Evolutionary conservation across 2,888 invertebrate genomes (phyloP), one percentile per base, ranked within the genome.

Genomic region (Allygus modestus): DNA sequence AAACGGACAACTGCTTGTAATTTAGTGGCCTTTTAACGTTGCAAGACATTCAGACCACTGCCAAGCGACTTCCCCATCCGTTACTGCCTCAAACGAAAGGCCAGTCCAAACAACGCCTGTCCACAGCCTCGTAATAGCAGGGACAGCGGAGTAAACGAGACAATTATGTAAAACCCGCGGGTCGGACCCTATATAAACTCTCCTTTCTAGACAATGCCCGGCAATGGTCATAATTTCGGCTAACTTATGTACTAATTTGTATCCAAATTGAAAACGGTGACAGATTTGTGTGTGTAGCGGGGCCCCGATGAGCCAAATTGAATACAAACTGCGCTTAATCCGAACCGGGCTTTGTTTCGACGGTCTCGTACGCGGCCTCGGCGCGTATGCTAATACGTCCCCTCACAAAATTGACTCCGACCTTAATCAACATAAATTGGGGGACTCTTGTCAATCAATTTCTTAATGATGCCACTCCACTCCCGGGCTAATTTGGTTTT

Each of bases 161-260:
- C 79, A 79, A 79, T 79, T 79, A 79, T 79, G 79, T 79, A 33
- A 79, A 79, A 75, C 46, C 17, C 9, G 5, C 26, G 23, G n/a
- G 23, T 20, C 51, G 26, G 46, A 20, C 23, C 43, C 33, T n/a
- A 20, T 65, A 65, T 28, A 65, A 28, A 65, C 15, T 28, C 65
- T n/a, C n/a, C n/a, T n/a, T 28, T 20, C 31, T 0, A 58, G 51
- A 79, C 79, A 79, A 79, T 79, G 79, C 51, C 58, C 12, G 12
- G 37, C 79, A 79, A 58, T 79, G 79, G 46, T 79, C 79, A 79
- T 79, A 79, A 54, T 51, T 79, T 58, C 79, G 33, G 31, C 20
- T 58, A 79, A 79, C 54, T 79, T 79, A 79, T 79, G 79, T 79
- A 79, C 79, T 79, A 79, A 79, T 79, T 79, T 79, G 79, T 79